Base-by-base conservation (phyloP, 2,113 vertebrate genomes). In the Agapornis roseicollis region DNA sequence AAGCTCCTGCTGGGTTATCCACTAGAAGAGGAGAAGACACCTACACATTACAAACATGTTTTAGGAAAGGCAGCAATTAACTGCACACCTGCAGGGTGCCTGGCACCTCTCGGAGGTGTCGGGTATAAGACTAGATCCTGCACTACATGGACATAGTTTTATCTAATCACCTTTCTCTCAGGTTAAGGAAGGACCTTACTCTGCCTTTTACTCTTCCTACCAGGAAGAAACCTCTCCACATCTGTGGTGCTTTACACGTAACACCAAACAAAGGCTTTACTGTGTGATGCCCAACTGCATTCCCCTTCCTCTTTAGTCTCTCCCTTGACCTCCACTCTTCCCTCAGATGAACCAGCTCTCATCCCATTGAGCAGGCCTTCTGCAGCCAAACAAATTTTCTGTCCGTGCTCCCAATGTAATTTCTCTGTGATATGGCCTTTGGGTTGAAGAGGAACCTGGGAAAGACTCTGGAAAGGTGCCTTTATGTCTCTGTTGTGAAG, bases 331-430 rank as follows among this genome's bases (percentile, higher is more conserved):
- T 87, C 22, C 37, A 37, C 0, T 44, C 47, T 13, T 73, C 64
- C 55, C 73, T 56, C 33, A 31, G 55, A 1, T 3, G 27, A 64
- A n/a, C 41, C 79, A 5, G 3, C 55, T 72, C 50, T 24, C 11
- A 0, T 16, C n/a, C 74, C 35, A 3, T 3, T 4, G 1, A 81
- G 52, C 88, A 69, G 81, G 18, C 68, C 53, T 46, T 46, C 63
- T 73, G 77, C 63, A 77, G 41, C 72, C 49, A 44, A 50, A 80
- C 8, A 3, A n/a, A 17, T 10, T 4, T 80, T 42, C n/a, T 24
- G 11, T 14, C 56, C 35, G 0, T 3, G 1, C 78, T 80, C 42
- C 42, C n/a, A 28, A 13, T 0, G 1, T 22, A 12, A 80, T 56
- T 94, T 41, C 58, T 41, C 13, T 0, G 0, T 56, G 53, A 49